Evolutionary conservation across 64 coral and sea anemone species (phyloP).

Genomic region (Stichodactyla helianthus): DNA sequence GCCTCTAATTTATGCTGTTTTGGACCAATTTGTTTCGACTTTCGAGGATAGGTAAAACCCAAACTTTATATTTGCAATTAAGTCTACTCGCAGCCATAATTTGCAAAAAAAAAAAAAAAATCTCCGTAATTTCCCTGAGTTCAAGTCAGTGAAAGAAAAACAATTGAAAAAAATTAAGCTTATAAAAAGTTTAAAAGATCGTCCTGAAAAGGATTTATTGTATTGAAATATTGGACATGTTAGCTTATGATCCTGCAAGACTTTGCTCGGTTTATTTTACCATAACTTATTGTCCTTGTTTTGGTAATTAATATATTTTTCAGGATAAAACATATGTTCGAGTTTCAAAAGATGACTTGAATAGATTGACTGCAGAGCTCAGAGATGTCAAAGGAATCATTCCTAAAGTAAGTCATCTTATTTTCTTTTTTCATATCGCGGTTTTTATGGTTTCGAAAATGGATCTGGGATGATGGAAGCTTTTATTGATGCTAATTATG

Average conservation of each 20-base stretch:
- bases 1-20: background rate
- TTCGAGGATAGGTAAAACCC: background rate
- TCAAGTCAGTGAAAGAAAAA: too few relatives aligned
- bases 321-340: constrained; percentile 33
- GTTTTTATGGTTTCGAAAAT: background rate
- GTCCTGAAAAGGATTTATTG: too few relatives aligned
- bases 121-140: too few relatives aligned
- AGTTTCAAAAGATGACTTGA: constrained; percentile 58
- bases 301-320: background rate
- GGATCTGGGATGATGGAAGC: background rate
- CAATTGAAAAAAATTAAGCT: too few relatives aligned
- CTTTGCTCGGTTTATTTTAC: background rate
- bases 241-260: background rate
- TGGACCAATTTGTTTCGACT: background rate
- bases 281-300: background rate
- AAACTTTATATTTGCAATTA: background rate
- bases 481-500: too few relatives aligned
- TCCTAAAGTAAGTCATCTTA: constrained; percentile 39
- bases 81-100: background rate
- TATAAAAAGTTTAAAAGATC: too few relatives aligned
- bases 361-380: constrained; percentile 54
- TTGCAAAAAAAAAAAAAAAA: background rate
- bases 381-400: constrained; percentile 68
- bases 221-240: too few relatives aligned
- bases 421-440: too few relatives aligned